Conservation (phyloP, 1,140 invertebrate genomes). For the Teleopsis dalmanni region DNA sequence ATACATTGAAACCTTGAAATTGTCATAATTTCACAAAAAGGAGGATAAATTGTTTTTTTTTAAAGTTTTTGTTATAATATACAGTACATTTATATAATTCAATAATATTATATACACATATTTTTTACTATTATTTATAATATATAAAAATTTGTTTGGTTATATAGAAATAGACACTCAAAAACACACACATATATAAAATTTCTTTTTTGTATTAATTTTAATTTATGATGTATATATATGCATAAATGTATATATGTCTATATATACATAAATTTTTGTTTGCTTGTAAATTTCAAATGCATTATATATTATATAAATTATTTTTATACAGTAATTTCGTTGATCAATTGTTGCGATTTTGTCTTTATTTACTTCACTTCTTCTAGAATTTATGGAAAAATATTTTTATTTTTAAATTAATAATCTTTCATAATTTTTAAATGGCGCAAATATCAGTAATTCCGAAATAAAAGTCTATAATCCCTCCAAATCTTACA, state of each 20-base stretch:
- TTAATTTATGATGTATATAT: conserved; percentile 7
- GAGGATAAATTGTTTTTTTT: background rate
- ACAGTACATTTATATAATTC: too few species aligned
- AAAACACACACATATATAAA: conserved; percentile 12
- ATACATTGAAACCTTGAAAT: conserved; percentile 16
- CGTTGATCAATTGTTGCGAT: conserved; percentile 37
- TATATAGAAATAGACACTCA: conserved; percentile 3
- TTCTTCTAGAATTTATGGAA: conserved; percentile 1
- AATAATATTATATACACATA: too few species aligned
- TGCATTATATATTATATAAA: conserved; percentile 19
- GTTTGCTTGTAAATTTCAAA: too few species aligned
- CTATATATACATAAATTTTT: too few species aligned
- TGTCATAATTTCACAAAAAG: conserved; percentile 10
- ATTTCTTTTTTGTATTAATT: conserved; percentile 7
- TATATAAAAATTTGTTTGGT: too few species aligned
- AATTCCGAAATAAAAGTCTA: conserved; percentile 20
- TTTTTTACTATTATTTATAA: too few species aligned
- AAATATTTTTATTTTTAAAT: conserved; percentile 7
- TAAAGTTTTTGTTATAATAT: conserved; percentile 1
- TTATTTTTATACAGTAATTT: conserved; percentile 40
- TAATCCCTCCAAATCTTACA: conserved; percentile 11
- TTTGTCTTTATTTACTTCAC: conserved; percentile 16
- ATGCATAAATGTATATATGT: too few species aligned
- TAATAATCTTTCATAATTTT: conserved; percentile 10
- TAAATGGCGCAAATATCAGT: background rate